A percentile compares a stretch with the other conserved stretches of the same genome.
These are phyloP conservation scores for Fukomys damarensis DNA, from an alignment of 2,113 vertebrate species.

Conservation along the genomic window DNA sequence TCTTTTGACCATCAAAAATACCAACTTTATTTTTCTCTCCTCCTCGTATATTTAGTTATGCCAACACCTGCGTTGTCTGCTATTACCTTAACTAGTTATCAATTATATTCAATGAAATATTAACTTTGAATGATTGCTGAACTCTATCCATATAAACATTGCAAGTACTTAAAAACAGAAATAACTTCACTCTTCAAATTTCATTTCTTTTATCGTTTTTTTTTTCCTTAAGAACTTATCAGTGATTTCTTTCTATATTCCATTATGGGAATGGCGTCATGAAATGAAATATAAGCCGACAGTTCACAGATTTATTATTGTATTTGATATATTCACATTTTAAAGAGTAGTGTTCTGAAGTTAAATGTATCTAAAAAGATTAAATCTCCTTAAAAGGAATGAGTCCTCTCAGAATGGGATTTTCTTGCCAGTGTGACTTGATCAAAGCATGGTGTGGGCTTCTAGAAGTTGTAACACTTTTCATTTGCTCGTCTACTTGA, in stretches of 20 bases:
- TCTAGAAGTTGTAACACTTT: slow-evolving; percentile 40
- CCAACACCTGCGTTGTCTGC: neutral
- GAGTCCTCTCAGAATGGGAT: slow-evolving; percentile 30
- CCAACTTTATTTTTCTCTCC: slow-evolving; percentile 39
- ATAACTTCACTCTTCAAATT: slow-evolving; percentile 68
- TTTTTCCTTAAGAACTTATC: slow-evolving; percentile 54
- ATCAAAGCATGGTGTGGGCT: slow-evolving; percentile 39
- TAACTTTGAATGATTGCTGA: slow-evolving; percentile 46
- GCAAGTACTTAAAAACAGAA: slow-evolving; percentile 58
- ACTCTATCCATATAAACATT: neutral
- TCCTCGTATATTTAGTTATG: slow-evolving; percentile 57
- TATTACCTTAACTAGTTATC: slow-evolving; percentile 54
- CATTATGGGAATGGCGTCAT: slow-evolving; percentile 50
- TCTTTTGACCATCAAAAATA: neutral
- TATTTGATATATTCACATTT: slow-evolving; percentile 71
- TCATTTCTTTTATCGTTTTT: slow-evolving; percentile 45
- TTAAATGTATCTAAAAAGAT: slow-evolving; percentile 74
- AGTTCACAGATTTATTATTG: slow-evolving; percentile 70
- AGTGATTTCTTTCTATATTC: slow-evolving; percentile 52
- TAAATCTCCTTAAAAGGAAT: slow-evolving; percentile 70
- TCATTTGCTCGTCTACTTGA: slow-evolving; percentile 61
- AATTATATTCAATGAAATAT: slow-evolving; percentile 74
- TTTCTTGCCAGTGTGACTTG: slow-evolving; percentile 26
- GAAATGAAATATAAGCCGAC: slow-evolving; percentile 68
- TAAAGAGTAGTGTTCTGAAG: slow-evolving; percentile 60